Evolutionary conservation across 2,797 vertebrate species (phyloP), one percentile per base, ranked within the genome.

Genomic region (Graptemys geographica): DNA sequence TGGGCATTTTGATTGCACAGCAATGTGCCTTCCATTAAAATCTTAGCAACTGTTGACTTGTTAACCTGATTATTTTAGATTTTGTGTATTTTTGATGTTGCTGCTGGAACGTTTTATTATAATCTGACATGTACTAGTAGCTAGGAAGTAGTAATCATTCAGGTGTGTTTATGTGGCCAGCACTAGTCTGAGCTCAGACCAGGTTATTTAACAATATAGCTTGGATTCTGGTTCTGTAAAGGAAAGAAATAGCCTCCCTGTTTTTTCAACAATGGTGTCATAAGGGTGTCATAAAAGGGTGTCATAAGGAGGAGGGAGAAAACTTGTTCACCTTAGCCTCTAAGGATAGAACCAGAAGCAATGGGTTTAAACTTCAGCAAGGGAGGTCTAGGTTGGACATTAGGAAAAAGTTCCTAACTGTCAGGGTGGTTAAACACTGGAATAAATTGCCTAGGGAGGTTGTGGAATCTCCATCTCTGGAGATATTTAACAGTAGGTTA

Each of bases 61-160:
- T 86, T 80, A 90, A 82, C 8, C 11, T 57, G 9, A 33, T n/a
- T 56, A n/a, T 12, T 72, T 84, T 81, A 28, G 49, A 33, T 92
- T 89, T 88, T 85, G 37, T 37, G 8, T 47, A 78, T 78, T 78
- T 49, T 78, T 78, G 19, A 72, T 23, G 19, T 41, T 37, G 65
- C 18, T 69, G 8, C 65, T 44, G 13, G 53, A 41, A 87, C 16
- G 33, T 31, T n/a, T 94, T 86, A 1, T 74, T 56, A 2, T 56
- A 72, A 9, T 19, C 0, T 69, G n/a, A 12, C 16, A 52, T 65
- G 21, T 31, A 19, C 51, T 41, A 28, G 41, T 44, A 7, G 37
- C 8, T 8, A 33, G 69, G 37, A 31, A 31, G 52, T 13, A 19
- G 13, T 0, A 0, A 11, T 52, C 1, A 0, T 41, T 2, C 2